A percentile compares a stretch with the other conserved stretches of the same genome.
Evolutionary conservation across 2,113 vertebrate genomes (phyloP).

Genomic region (Otolemur garnettii): DNA sequence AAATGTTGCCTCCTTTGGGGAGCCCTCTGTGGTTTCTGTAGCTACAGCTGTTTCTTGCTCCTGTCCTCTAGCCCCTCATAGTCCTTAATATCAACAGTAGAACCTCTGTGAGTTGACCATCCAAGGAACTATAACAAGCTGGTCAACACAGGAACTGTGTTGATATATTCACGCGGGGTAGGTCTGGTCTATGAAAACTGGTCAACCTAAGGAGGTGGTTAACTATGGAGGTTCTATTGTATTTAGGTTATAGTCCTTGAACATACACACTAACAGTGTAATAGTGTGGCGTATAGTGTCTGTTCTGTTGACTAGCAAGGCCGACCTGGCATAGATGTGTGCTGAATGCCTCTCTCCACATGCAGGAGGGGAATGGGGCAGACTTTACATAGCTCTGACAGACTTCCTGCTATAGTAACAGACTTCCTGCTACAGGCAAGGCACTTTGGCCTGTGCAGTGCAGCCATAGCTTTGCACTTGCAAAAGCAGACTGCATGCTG

Average conservation of each 20-base stretch:
- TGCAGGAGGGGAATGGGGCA: neutral
- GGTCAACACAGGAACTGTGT: too few species aligned
- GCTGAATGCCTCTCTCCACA: neutral
- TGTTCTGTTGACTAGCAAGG: neutral
- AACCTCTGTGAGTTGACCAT: too few species aligned
- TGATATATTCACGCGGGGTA: too few species aligned
- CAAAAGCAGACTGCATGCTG: neutral
- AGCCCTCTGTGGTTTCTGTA: neutral
- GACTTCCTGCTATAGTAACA: neutral
- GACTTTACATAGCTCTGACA: neutral
- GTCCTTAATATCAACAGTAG: neutral
- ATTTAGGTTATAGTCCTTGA: neutral
- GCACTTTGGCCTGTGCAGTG: neutral
- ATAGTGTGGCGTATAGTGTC: neutral
- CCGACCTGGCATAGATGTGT: neutral
- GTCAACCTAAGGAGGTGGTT: too few species aligned
- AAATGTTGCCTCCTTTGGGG: neutral
- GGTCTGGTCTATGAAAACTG: too few species aligned
- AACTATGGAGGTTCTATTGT: too few species aligned
- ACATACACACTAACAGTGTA: neutral
- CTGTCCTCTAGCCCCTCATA: neutral
- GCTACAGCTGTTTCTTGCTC: neutral
- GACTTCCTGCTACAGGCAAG: neutral
- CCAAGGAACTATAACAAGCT: too few species aligned
- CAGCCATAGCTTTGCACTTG: neutral